These are phyloP conservation scores for Erebia palarica DNA, from an alignment of 2,888 invertebrate genomes.

Conservation along the genomic window DNA sequence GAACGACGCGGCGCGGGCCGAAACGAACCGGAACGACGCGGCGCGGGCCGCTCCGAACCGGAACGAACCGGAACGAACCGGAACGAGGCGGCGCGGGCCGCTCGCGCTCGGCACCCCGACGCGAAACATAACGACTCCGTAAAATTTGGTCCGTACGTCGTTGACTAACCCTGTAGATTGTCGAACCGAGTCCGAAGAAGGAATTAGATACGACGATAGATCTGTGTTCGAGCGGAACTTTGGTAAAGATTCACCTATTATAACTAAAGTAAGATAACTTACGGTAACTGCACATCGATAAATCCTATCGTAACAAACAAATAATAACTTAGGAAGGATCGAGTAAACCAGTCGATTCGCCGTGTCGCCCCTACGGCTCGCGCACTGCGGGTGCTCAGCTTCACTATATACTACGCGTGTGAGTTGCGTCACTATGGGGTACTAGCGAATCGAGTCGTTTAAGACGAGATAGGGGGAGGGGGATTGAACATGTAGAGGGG, in stretches of 20 bases:
- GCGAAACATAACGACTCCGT: constrained; percentile 55
- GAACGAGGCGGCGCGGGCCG: constrained; percentile 40
- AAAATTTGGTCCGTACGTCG: constrained; percentile 69
- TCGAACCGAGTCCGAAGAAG: constrained; percentile 58
- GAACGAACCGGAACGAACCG: too few species aligned
- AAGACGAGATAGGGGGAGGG: background rate
- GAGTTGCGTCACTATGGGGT: constrained; percentile 35
- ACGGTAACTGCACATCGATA: constrained; percentile 77
- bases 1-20: constrained; percentile 41
- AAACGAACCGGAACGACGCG: constrained; percentile 42
- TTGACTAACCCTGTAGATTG: constrained; percentile 67
- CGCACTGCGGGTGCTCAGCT: constrained; percentile 22
- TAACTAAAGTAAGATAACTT: constrained; percentile 74
- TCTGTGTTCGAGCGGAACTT: constrained; percentile 70
- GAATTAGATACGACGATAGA: constrained; percentile 62
- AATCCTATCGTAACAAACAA: constrained; percentile 55
- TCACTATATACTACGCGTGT: constrained; percentile 28
- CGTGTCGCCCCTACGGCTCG: constrained; percentile 31
- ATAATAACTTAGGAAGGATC: constrained; percentile 39
- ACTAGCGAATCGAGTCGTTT: constrained; percentile 42
- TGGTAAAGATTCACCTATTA: constrained; percentile 77
- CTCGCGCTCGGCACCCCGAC: constrained; percentile 59
- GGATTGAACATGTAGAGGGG: constrained; percentile 22
- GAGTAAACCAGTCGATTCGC: constrained; percentile 40
- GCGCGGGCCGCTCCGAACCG: constrained; percentile 39